A percentile compares a stretch with the other conserved stretches of the same genome.
These are phyloP conservation scores for Phymastichus coffea DNA, from an alignment of 1,140 invertebrate genomes.

Conservation along the genomic window DNA sequence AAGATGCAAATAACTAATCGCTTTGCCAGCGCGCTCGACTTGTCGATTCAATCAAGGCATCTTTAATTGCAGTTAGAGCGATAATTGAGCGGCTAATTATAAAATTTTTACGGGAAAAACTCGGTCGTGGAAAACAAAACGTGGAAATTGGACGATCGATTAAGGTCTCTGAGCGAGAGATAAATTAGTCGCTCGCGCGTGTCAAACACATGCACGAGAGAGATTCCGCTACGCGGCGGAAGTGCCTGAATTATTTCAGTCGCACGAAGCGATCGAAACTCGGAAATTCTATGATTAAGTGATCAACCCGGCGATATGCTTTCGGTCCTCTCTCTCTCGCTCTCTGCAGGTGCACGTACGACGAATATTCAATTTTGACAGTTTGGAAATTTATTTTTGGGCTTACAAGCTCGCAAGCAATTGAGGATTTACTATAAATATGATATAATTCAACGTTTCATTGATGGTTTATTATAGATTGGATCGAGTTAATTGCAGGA, in stretches of 20 bases:
- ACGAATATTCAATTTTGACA: not conserved
- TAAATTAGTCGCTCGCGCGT: constrained; percentile 11
- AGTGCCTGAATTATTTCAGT: constrained; percentile 15
- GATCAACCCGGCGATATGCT: not conserved
- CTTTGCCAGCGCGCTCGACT: too few species aligned
- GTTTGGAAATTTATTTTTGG: constrained; percentile 5
- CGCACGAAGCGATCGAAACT: not conserved
- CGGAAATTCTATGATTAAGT: constrained; percentile 23
- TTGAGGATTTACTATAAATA: not conserved
- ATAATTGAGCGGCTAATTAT: too few species aligned
- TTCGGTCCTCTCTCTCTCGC: too few species aligned
- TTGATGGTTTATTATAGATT: too few species aligned
- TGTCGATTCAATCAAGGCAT: too few species aligned
- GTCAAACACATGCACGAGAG: not conserved
- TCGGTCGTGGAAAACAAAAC: too few species aligned
- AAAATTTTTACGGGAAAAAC: not conserved
- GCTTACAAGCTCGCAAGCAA: not conserved
- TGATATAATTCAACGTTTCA: not conserved
- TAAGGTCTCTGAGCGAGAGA: constrained; percentile 1
- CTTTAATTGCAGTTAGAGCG: too few species aligned
- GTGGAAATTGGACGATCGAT: not conserved
- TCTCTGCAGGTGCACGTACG: too few species aligned
- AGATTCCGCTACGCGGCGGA: constrained; percentile 10
- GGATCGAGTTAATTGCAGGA: too few species aligned
- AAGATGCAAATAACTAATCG: too few species aligned